Conservation (phyloP, 2,113 vertebrate genomes). For the Pelobates fuscus region DNA sequence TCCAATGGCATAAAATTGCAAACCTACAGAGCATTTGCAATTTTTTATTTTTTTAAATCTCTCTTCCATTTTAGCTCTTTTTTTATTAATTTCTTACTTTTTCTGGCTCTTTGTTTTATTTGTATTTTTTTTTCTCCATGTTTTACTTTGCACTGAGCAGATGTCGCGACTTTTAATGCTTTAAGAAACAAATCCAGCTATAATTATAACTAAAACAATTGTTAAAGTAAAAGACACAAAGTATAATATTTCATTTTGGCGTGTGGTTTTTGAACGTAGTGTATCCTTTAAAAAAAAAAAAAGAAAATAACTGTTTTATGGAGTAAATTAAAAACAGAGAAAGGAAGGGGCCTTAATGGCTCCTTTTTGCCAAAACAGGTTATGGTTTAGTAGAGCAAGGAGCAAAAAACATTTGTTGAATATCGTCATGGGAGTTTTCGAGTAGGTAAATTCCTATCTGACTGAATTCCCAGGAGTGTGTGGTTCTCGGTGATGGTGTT, state of each 20-base stretch:
- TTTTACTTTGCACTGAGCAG: not conserved
- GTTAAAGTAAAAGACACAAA: constrained; percentile 54
- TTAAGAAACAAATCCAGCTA: constrained; percentile 77
- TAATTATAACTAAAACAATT: constrained; percentile 69
- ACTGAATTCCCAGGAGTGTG: constrained; percentile 36
- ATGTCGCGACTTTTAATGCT: not conserved
- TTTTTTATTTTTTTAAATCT: too few species aligned
- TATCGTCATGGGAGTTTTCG: constrained; percentile 44
- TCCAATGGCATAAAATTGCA: too few species aligned
- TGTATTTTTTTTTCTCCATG: not conserved
- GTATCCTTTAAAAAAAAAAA: constrained; percentile 59
- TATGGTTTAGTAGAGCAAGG: constrained; percentile 50
- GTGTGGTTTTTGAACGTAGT: constrained; percentile 43
- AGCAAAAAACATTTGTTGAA: constrained; percentile 49
- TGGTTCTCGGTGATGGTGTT: constrained; percentile 28
- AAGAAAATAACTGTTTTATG: constrained; percentile 25
- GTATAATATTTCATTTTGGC: not conserved
- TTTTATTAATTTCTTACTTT: too few species aligned
- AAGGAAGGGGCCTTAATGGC: constrained; percentile 45
- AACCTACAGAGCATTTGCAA: too few species aligned
- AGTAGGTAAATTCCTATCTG: constrained; percentile 44
- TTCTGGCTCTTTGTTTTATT: not conserved
- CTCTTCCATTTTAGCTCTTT: too few species aligned
- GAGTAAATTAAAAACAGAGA: constrained; percentile 42
- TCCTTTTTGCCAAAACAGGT: constrained; percentile 49